Conservation (phyloP, 2,113 vertebrate species). For the Poeciliopsis turrubarensis region DNA sequence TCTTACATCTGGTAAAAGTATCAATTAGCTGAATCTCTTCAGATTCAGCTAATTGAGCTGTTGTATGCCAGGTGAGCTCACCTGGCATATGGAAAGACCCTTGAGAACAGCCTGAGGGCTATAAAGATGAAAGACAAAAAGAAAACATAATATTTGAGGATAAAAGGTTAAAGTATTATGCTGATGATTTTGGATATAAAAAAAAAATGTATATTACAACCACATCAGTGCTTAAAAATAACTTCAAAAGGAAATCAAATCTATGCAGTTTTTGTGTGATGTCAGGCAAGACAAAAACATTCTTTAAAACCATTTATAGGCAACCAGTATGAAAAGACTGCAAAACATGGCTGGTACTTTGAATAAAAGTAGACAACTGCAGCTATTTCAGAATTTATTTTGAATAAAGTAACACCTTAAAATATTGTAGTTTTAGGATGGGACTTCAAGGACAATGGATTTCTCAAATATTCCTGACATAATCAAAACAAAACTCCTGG, state of each 20-base stretch:
- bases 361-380: too few species aligned
- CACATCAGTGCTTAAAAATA: slow-evolving; percentile 4
- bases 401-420: too few species aligned
- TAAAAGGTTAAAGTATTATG: slow-evolving; percentile 4
- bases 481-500: too few species aligned
- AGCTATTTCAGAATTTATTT: too few species aligned
- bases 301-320: too few species aligned
- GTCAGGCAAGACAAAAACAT: too few species aligned
- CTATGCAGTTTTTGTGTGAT: neutral
- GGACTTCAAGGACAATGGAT: too few species aligned
- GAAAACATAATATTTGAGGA: slow-evolving; percentile 6
- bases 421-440: too few species aligned
- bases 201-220: neutral
- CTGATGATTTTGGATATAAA: slow-evolving; percentile 28
- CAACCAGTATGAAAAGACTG: too few species aligned
- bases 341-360: too few species aligned
- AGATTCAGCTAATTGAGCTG: too few species aligned
- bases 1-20: neutral
- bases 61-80: slow-evolving; percentile 1
- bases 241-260: neutral
- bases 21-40: neutral
- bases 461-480: too few species aligned
- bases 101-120: slow-evolving; percentile 18
- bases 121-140: slow-evolving; percentile 2
- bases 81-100: slow-evolving; percentile 5